These are phyloP conservation scores for Xenentodon cancila DNA, from an alignment of 2,797 vertebrate genomes.

Conservation along the genomic window DNA sequence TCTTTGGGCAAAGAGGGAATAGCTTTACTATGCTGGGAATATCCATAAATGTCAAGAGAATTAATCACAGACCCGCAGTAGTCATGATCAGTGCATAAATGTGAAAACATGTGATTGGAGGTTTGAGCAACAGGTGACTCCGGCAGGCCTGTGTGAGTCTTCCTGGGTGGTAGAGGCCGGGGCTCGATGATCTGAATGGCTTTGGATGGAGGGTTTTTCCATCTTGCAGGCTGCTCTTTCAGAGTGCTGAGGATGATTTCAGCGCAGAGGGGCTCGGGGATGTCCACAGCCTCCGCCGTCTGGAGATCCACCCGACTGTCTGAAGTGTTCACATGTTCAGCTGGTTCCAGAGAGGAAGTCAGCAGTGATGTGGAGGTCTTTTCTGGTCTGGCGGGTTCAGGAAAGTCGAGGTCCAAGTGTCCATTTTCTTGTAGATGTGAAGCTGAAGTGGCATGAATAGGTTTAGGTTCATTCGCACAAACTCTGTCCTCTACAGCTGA, in stretches of 20 bases:
- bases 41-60: not conserved
- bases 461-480: constrained; percentile 17
- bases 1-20: constrained; percentile 54
- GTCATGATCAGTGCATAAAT: constrained; percentile 87
- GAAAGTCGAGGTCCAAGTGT: not conserved
- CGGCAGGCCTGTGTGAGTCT: constrained; percentile 32
- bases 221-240: constrained; percentile 59
- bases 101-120: constrained; percentile 14
- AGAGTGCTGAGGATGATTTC: constrained; percentile 83
- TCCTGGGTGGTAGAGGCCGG: constrained; percentile 79
- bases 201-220: constrained; percentile 72
- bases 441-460: not conserved
- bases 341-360: constrained; percentile 8
- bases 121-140: not conserved
- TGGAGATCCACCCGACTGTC: constrained; percentile 2
- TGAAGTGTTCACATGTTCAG: constrained; percentile 17
- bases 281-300: constrained; percentile 4
- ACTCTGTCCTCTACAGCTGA: constrained; percentile 81
- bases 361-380: not conserved
- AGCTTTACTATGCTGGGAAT: constrained; percentile 77
- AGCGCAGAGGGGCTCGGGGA: constrained; percentile 60
- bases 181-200: constrained; percentile 85
- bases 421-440: not conserved
- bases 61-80: constrained; percentile 82
- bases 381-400: not conserved